Evolutionary conservation across 2,797 vertebrate genomes (phyloP).

Genomic region (Bufotes viridis): DNA sequence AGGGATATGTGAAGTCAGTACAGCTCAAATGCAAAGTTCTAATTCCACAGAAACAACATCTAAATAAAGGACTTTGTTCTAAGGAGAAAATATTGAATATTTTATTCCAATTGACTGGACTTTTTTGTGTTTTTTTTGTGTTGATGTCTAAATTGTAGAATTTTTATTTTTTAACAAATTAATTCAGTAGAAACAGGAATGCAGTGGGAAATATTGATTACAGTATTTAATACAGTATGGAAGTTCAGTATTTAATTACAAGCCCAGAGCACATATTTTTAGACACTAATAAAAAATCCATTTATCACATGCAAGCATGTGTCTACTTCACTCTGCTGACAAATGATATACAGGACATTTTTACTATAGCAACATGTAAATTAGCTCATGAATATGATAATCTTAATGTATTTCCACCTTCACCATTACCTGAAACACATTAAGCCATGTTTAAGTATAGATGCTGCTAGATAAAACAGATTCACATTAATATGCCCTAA

Average conservation of each 20-base stretch:
- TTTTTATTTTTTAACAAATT: neutral
- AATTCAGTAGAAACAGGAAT: neutral
- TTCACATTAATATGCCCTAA: neutral
- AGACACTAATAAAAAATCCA: slow-evolving; percentile 31
- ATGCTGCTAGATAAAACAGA: neutral
- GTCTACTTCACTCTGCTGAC: slow-evolving; percentile 24
- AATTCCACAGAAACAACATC: slow-evolving; percentile 37
- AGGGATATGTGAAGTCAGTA: slow-evolving; percentile 10
- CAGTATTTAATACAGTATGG: slow-evolving; percentile 2
- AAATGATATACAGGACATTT: slow-evolving; percentile 35
- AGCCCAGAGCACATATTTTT: slow-evolving; percentile 19
- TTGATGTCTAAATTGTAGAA: neutral
- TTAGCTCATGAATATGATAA: slow-evolving; percentile 54
- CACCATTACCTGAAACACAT: slow-evolving; percentile 29
- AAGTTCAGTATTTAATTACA: slow-evolving; percentile 28
- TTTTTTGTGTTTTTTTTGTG: slow-evolving; percentile 5
- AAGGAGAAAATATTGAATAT: slow-evolving; percentile 31
- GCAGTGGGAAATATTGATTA: neutral
- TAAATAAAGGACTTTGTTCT: slow-evolving; percentile 47
- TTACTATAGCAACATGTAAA: slow-evolving; percentile 45
- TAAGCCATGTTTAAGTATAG: slow-evolving; percentile 33
- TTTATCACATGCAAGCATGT: slow-evolving; percentile 36
- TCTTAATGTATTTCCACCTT: slow-evolving; percentile 28
- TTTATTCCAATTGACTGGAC: slow-evolving; percentile 41
- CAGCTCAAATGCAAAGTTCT: slow-evolving; percentile 13